These are phyloP conservation scores for Ibidorhyncha struthersii DNA, from an alignment of 2,113 vertebrate genomes.

Conservation along the genomic window DNA sequence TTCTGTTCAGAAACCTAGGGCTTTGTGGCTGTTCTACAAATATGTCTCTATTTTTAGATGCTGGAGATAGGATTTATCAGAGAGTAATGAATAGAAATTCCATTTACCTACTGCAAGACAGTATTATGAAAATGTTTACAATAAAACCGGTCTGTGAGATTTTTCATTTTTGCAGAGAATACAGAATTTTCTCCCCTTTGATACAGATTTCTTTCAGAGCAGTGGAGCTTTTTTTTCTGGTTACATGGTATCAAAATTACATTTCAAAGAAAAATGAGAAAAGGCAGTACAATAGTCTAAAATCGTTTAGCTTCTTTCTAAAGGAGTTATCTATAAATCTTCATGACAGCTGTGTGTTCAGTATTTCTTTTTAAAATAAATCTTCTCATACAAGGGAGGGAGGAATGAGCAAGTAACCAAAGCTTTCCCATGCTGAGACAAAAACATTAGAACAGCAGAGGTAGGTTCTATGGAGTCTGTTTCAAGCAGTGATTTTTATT, in stretches of 20 bases:
- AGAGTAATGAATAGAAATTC: conserved; percentile 23
- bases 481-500: not conserved
- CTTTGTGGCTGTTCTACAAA: not conserved
- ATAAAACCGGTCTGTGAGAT: not conserved
- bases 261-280: conserved; percentile 22
- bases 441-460: not conserved
- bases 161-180: conserved; percentile 30
- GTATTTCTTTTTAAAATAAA: conserved; percentile 32
- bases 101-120: not conserved
- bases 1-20: not conserved
- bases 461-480: not conserved
- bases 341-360: conserved; percentile 10
- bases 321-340: conserved; percentile 50
- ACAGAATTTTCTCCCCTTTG: not conserved
- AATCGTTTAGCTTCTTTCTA: conserved; percentile 15
- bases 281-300: conserved; percentile 4
- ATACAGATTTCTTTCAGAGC: not conserved
- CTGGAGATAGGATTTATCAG: not conserved
- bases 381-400: not conserved
- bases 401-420: not conserved
- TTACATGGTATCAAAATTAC: conserved; percentile 18
- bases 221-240: not conserved
- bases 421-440: not conserved
- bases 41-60: conserved; percentile 34
- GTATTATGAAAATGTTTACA: conserved; percentile 53